Base-by-base conservation (phyloP, 37 sponge, comb jelly and placozoan genomes). In the Beroe ovata region DNA sequence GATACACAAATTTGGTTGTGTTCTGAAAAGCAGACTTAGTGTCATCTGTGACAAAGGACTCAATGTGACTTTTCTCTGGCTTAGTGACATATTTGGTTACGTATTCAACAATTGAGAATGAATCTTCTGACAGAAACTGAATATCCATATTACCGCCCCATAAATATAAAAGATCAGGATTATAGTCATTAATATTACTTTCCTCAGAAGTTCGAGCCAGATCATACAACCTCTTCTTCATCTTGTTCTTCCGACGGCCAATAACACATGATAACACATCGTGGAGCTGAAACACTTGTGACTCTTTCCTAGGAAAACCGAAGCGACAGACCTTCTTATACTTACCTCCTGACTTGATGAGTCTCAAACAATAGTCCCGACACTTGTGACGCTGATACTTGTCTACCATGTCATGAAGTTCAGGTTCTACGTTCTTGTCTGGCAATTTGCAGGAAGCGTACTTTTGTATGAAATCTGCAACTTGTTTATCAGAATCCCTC, bases 101-200 rank as follows among this genome's bases (percentile, higher is more conserved):
- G 32, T 69, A 69, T 36, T 8, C 3, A 25, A 38, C 8, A 20
- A 69, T 69, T 6, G 38, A 69, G 36, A 36, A 35, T 6, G 71
- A 36, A 28, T 69, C 36, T 28, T 69, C 71, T 19, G 38, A 16
- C 8, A 69, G 6, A 36, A 69, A 69, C 36, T 69, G 71, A 8
- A 69, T 36, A 36, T 69, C 71, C 30, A 69, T 69, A 28, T 69
- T 69, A 33, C 71, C 71, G 4, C 8, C 25, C 71, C 71, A 69
- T 4, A 69, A 8, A 38, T 33, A 69, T 35, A 6, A 29, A 16
- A 69, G 19, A 8, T 25, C 38, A 38, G 71, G 38, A 69, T 69
- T 69, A 20, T 69, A 69, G 36, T 69, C 71, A 38, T 69, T 69
- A 8, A 69, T 35, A 6, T 8, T 36, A 35, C 36, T 29, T 20